A percentile compares a stretch with the other conserved stretches of the same genome.
phyloP scores from a whole-genome alignment of 2,797 vertebrate species.

The Margarornis squamiger region DNA sequence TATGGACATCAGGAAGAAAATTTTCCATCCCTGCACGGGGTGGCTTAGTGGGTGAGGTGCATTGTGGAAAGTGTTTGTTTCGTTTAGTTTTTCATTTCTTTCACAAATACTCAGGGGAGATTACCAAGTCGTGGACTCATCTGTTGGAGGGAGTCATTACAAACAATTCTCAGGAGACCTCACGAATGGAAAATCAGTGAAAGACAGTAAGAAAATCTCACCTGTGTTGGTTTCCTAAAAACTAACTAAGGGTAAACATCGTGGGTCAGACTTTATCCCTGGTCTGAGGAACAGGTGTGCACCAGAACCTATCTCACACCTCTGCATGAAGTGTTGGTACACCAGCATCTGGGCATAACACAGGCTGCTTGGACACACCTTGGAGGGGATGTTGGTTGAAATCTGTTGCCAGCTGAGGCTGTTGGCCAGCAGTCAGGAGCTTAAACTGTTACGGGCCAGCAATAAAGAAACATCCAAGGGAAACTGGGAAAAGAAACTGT shows the following conservation, averaged over 20 bases:
- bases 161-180: not conserved
- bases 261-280: not conserved
- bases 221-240: not conserved
- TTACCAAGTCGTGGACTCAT: not conserved
- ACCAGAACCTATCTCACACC: not conserved
- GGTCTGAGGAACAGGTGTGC: not conserved
- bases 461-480: not conserved
- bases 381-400: not conserved
- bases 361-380: fast-evolving
- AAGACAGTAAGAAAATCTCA: not conserved
- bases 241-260: not conserved
- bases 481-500: not conserved
- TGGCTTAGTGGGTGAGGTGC: not conserved
- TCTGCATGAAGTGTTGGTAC: not conserved
- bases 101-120: not conserved
- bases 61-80: not conserved
- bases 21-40: not conserved
- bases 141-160: not conserved
- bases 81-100: not conserved
- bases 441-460: not conserved
- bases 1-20: slow-evolving; percentile 20
- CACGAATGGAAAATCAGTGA: fast-evolving
- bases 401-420: not conserved
- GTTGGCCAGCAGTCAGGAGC: not conserved
- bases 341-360: not conserved